phyloP scores from a whole-genome alignment of 2,113 vertebrate genomes.

The Atlantisia rogersi region DNA sequence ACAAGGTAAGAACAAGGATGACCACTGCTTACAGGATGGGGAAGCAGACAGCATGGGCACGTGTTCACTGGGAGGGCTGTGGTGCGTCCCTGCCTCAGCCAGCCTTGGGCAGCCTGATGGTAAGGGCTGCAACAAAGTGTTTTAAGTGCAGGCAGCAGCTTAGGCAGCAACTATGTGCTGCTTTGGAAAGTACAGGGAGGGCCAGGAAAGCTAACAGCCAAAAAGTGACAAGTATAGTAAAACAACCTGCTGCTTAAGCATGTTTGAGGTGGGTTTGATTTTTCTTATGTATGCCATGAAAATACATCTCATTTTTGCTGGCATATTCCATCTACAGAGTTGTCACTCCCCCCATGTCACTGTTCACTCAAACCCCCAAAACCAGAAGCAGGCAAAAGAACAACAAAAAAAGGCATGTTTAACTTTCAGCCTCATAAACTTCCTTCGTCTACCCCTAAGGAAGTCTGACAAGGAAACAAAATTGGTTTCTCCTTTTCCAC shows the following conservation, averaged over 20 bases:
- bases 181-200: not conserved
- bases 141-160: not conserved
- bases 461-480: not conserved
- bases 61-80: not conserved
- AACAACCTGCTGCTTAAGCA: not conserved
- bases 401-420: not conserved
- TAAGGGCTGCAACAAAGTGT: not conserved
- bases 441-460: not conserved
- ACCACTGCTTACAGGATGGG: too few species aligned
- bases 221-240: not conserved
- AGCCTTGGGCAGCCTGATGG: not conserved
- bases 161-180: not conserved
- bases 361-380: not conserved
- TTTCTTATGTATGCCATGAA: not conserved
- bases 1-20: not conserved
- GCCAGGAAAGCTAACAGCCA: not conserved
- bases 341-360: not conserved
- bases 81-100: accelerated
- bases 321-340: not conserved
- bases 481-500: not conserved
- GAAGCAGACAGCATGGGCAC: accelerated
- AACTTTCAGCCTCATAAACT: not conserved
- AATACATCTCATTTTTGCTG: not conserved
- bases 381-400: not conserved
- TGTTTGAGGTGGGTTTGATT: not conserved